Conservation (phyloP, 2,797 vertebrate genomes). For the Sebastes reedi region DNA sequence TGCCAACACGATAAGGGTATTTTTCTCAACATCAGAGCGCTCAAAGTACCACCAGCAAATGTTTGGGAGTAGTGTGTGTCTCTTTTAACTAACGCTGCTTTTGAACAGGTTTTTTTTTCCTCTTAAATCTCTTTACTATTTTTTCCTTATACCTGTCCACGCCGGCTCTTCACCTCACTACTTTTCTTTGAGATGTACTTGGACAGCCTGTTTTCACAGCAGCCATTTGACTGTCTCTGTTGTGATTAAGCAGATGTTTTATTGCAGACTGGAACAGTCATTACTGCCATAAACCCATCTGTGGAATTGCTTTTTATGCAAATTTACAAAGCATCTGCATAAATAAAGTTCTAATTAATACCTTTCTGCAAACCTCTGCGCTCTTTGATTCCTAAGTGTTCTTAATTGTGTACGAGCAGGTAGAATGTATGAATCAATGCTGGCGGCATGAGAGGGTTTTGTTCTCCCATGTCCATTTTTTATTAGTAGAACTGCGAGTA, state of each 20-base stretch:
- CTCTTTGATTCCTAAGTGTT: slow-evolving; percentile 83
- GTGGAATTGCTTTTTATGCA: slow-evolving; percentile 88
- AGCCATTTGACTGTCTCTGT: slow-evolving; percentile 79
- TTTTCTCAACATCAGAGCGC: slow-evolving; percentile 76
- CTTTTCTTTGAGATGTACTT: slow-evolving; percentile 75
- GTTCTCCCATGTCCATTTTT: slow-evolving; percentile 26
- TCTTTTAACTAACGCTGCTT: slow-evolving; percentile 76
- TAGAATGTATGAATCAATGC: slow-evolving; percentile 75
- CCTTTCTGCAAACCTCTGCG: slow-evolving; percentile 82
- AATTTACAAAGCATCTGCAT: slow-evolving; percentile 86
- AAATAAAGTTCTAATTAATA: slow-evolving; percentile 90
- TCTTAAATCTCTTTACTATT: slow-evolving; percentile 37
- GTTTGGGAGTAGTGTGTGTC: slow-evolving; percentile 66
- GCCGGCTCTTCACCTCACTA: slow-evolving; percentile 57
- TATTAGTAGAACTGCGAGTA: slow-evolving; percentile 9
- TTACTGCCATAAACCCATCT: slow-evolving; percentile 89
- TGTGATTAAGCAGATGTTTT: slow-evolving; percentile 89
- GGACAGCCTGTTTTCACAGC: slow-evolving; percentile 78
- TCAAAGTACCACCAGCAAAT: slow-evolving; percentile 71
- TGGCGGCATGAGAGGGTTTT: slow-evolving; percentile 54
- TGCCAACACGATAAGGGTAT: slow-evolving; percentile 77
- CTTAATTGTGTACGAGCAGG: slow-evolving; percentile 81
- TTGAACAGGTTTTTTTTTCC: slow-evolving; percentile 61
- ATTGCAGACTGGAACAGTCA: slow-evolving; percentile 85
- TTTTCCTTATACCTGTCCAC: slow-evolving; percentile 56